Percentiles rank a stretch among this genome's conserved stretches.
Conservation (phyloP, 2,797 vertebrate species). For the Lagocephalus sceleratus region DNA sequence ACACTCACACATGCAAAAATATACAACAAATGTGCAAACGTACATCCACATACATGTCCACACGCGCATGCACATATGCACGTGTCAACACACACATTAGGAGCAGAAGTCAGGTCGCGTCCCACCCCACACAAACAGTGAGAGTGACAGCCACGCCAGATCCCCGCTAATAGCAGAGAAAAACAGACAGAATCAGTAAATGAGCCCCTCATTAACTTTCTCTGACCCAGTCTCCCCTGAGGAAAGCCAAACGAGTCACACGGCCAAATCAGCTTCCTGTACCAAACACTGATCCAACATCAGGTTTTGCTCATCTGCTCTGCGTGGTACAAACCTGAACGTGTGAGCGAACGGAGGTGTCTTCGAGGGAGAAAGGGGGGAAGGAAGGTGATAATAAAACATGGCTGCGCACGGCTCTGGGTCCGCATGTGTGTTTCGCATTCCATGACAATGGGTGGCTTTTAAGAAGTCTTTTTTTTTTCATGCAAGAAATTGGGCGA, state of each 20-base stretch:
- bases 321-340: slow-evolving; percentile 23
- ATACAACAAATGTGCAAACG: slow-evolving; percentile 7
- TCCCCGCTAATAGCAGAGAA: slow-evolving; percentile 60
- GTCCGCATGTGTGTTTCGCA: slow-evolving; percentile 53
- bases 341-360: slow-evolving; percentile 14
- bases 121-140: slow-evolving; percentile 56
- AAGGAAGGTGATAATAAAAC: slow-evolving; percentile 29
- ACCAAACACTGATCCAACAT: slow-evolving; percentile 64
- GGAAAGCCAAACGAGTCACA: slow-evolving; percentile 82
- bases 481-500: slow-evolving; percentile 48
- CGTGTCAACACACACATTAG: slow-evolving; percentile 14
- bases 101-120: slow-evolving; percentile 58
- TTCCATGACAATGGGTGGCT: slow-evolving; percentile 51
- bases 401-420: slow-evolving; percentile 24
- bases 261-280: slow-evolving; percentile 81
- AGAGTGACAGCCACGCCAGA: slow-evolving; percentile 55
- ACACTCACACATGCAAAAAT: slow-evolving; percentile 36
- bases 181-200: slow-evolving; percentile 75
- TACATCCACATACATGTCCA: slow-evolving; percentile 31
- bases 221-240: slow-evolving; percentile 66
- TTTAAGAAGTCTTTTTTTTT: slow-evolving; percentile 47
- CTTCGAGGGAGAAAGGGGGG: neutral
- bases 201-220: slow-evolving; percentile 76
- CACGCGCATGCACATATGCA: slow-evolving; percentile 18
- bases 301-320: slow-evolving; percentile 64